A percentile compares a stretch with the other conserved stretches of the same genome.
Conservation (phyloP, 2,113 vertebrate genomes). For the Archilochus colubris region DNA sequence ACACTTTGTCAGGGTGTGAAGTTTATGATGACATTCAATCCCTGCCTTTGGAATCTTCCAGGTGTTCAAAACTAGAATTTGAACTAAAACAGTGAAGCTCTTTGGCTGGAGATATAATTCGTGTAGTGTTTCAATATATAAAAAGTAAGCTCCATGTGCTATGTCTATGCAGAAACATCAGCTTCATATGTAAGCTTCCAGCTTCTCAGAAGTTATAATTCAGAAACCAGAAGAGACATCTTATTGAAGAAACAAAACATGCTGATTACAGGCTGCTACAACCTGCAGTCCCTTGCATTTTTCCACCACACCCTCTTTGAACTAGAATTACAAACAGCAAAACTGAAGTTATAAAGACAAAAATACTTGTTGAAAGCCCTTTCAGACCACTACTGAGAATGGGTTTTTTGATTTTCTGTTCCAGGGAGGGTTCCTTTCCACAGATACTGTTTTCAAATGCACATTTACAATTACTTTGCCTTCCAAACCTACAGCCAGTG, state of each 20-base stretch:
- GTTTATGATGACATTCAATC: neutral
- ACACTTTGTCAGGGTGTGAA: neutral
- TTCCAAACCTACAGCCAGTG: neutral
- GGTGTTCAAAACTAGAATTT: neutral
- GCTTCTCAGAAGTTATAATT: neutral
- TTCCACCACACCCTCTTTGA: constrained; percentile 38
- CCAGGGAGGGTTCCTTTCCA: neutral
- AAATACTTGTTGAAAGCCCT: neutral
- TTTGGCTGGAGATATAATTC: neutral
- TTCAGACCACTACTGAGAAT: neutral
- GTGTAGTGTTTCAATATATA: neutral
- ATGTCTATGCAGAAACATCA: neutral
- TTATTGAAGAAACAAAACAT: neutral
- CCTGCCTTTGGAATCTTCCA: neutral
- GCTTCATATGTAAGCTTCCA: neutral
- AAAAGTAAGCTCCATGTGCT: neutral
- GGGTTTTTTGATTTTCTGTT: neutral
- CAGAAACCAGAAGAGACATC: constrained; percentile 10
- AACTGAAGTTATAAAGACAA: neutral
- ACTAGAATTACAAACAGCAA: constrained; percentile 19
- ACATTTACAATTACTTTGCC: neutral
- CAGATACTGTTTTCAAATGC: neutral
- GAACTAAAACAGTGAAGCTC: neutral
- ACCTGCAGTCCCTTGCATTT: constrained; percentile 11
- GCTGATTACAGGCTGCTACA: constrained; percentile 39